Evolutionary conservation across 2,797 vertebrate species (phyloP).

Genomic region (Xerus rutilus): DNA sequence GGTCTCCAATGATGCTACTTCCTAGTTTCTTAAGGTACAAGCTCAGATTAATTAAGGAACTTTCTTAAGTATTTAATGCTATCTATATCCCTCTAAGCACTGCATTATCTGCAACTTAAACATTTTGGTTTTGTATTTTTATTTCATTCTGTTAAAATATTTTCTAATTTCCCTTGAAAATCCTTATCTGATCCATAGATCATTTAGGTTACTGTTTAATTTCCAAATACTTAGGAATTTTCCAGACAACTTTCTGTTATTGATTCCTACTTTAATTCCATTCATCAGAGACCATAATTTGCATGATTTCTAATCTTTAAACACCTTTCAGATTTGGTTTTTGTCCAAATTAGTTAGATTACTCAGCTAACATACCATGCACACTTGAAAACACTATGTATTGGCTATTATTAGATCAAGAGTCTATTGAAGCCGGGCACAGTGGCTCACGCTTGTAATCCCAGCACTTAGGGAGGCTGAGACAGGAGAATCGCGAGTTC

Average conservation of each 20-base stretch:
- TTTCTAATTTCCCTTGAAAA: slow-evolving; percentile 16
- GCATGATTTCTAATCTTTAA: background rate
- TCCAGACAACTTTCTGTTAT: background rate
- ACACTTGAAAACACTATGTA: background rate
- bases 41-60: background rate
- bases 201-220: background rate
- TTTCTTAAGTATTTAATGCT: slow-evolving; percentile 31
- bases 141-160: slow-evolving; percentile 40
- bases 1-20: background rate
- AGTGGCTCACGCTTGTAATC: no score
- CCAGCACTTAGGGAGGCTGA: no score
- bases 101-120: background rate
- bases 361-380: background rate
- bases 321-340: background rate
- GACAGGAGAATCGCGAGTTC: no score
- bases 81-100: background rate
- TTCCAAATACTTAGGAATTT: background rate
- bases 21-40: background rate
- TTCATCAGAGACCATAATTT: background rate
- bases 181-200: background rate
- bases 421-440: no score
- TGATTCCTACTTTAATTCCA: background rate
- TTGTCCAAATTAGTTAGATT: background rate
- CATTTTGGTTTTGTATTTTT: slow-evolving; percentile 9
- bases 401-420: background rate